Conservation (phyloP, 2,113 vertebrate genomes). For the Oreochromis aureus region DNA sequence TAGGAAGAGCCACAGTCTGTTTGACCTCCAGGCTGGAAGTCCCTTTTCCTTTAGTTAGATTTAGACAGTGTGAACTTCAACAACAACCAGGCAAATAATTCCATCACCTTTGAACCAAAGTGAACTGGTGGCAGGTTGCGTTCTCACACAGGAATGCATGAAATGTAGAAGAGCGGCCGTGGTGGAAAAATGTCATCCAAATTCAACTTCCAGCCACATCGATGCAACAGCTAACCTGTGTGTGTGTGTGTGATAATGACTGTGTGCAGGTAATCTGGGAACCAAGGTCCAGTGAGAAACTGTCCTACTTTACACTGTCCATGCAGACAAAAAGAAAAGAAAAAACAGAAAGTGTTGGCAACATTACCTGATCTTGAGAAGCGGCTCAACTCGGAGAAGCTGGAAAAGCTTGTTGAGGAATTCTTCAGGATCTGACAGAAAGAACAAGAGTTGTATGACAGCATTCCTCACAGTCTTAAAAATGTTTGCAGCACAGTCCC, state of each 20-base stretch:
- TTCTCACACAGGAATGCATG: not conserved
- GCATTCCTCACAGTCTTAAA: slow-evolving; percentile 30
- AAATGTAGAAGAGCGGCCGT: fast-evolving
- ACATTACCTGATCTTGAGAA: slow-evolving; percentile 75
- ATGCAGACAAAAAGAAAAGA: not conserved
- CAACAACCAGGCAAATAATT: not conserved
- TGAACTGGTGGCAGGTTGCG: fast-evolving
- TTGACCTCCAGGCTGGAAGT: not conserved
- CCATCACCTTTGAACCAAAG: not conserved
- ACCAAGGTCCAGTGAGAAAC: not conserved
- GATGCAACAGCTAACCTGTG: not conserved
- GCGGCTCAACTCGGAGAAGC: slow-evolving; percentile 71
- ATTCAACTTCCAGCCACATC: not conserved
- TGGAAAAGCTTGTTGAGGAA: slow-evolving; percentile 80
- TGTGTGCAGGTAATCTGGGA: not conserved
- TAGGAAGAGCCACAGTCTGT: not conserved
- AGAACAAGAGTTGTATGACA: not conserved
- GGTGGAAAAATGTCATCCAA: not conserved
- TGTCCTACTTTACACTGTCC: not conserved
- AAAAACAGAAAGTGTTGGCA: not conserved
- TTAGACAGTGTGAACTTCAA: not conserved
- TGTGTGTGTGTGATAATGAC: not conserved
- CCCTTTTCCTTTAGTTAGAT: not conserved
- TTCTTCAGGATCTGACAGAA: slow-evolving; percentile 77
- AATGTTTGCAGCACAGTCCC: not conserved